These are phyloP conservation scores for Phymorhynchus buccinoides DNA, from an alignment of 1,140 invertebrate species.

Conservation along the genomic window DNA sequence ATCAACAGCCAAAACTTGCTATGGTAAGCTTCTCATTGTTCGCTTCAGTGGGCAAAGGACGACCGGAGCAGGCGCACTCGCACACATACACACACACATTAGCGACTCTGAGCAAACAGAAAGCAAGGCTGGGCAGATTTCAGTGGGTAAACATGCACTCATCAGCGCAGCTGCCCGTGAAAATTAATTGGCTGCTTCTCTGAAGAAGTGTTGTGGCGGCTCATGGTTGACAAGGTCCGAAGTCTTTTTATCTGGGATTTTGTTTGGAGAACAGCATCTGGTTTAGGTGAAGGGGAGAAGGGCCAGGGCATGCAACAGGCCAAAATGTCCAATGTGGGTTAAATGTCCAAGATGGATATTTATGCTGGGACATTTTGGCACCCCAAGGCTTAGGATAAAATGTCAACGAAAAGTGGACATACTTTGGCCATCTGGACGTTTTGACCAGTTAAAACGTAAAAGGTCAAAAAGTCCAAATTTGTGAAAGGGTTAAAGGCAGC, in stretches of 20 bases:
- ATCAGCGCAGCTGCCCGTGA: conserved; percentile 9
- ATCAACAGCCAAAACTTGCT: background rate
- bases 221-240: background rate
- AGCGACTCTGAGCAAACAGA: background rate
- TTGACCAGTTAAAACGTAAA: no score
- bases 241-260: background rate
- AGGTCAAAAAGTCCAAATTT: no score
- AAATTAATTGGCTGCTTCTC: conserved; percentile 27
- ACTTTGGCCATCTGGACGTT: no score
- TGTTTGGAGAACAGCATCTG: background rate
- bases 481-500: no score
- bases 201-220: background rate
- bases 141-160: conserved; percentile 23
- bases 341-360: no score
- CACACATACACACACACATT: conserved; percentile 14
- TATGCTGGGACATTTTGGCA: no score
- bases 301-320: no score
- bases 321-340: no score
- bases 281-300: background rate
- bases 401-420: no score
- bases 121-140: background rate
- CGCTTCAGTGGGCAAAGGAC: conserved; percentile 4
- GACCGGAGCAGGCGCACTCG: background rate
- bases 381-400: no score
- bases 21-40: no score